Evolutionary conservation across 1,140 invertebrate species (phyloP).

Genomic region (Drosophila biarmipes): DNA sequence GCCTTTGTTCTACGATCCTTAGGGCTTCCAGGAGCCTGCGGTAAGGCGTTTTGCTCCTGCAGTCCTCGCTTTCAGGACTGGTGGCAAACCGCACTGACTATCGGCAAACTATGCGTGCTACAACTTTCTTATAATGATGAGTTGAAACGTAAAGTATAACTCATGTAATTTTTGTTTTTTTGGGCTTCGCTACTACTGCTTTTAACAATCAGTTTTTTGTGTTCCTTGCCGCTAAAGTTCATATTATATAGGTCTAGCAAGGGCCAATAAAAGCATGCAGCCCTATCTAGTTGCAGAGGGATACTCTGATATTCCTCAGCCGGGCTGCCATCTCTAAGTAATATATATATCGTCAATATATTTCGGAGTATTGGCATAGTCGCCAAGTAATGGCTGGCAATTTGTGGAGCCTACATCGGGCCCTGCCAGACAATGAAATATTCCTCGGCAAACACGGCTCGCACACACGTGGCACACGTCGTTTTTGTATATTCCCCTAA

Average conservation of each 20-base stretch:
- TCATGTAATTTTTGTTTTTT: no score
- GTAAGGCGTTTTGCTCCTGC: not conserved
- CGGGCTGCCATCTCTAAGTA: constrained; percentile 12
- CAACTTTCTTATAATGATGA: no score
- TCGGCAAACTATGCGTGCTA: no score
- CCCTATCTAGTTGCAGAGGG: not conserved
- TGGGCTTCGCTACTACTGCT: no score
- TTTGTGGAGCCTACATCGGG: constrained; percentile 67
- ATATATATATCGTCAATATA: constrained; percentile 38
- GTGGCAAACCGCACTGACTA: not conserved
- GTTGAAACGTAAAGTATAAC: no score
- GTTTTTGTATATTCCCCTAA: constrained; percentile 56
- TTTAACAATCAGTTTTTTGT: no score
- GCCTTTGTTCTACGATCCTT: constrained; percentile 11
- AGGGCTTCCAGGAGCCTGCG: constrained; percentile 2
- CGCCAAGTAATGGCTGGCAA: constrained; percentile 73
- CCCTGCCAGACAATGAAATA: constrained; percentile 74
- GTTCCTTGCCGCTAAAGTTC: no score
- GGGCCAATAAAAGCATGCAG: no score
- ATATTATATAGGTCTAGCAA: not conserved
- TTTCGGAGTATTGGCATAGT: constrained; percentile 70
- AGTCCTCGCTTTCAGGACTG: constrained; percentile 6
- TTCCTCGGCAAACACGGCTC: constrained; percentile 58
- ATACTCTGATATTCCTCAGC: not conserved
- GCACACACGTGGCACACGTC: constrained; percentile 29